A percentile compares a stretch with the other conserved stretches of the same genome.
Evolutionary conservation across 1,140 invertebrate genomes (phyloP).

Genomic region (Eueides isabella): DNA sequence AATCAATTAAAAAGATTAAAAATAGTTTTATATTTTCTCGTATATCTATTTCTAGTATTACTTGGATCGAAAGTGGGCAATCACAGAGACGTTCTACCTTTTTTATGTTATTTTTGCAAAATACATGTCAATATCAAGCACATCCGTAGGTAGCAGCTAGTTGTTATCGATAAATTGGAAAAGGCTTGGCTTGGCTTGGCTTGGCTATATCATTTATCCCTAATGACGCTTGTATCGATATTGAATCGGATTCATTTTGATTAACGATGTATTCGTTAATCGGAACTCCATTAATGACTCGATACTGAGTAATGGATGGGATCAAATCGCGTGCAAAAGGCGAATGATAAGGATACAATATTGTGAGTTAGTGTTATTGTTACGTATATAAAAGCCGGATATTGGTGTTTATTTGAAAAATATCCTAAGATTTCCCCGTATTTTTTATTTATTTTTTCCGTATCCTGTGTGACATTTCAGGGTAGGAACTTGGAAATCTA

Average conservation of each 20-base stretch:
- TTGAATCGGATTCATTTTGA: constrained; percentile 38
- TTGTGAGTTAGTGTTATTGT: constrained; percentile 6
- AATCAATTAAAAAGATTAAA: no score
- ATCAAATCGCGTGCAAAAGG: constrained; percentile 34
- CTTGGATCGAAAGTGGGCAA: no score
- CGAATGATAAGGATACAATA: constrained; percentile 28
- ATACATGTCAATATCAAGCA: not conserved
- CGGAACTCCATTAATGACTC: constrained; percentile 36
- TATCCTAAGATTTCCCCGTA: not conserved
- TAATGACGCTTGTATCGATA: constrained; percentile 37
- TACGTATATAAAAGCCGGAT: not conserved
- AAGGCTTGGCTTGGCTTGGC: constrained; percentile 17
- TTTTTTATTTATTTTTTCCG: not conserved
- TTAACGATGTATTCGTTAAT: constrained; percentile 41
- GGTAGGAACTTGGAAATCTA: no score
- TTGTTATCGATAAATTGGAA: constrained; percentile 11
- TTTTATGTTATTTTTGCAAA: no score
- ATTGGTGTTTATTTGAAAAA: not conserved
- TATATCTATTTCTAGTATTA: no score
- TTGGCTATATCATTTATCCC: constrained; percentile 20
- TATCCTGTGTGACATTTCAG: no score
- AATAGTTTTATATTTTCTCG: no score
- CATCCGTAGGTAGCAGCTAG: not conserved
- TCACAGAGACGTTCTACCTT: no score
- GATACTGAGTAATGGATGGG: constrained; percentile 39